phyloP scores from a whole-genome alignment of 2,888 invertebrate species.

The Malachius bipustulatus region DNA sequence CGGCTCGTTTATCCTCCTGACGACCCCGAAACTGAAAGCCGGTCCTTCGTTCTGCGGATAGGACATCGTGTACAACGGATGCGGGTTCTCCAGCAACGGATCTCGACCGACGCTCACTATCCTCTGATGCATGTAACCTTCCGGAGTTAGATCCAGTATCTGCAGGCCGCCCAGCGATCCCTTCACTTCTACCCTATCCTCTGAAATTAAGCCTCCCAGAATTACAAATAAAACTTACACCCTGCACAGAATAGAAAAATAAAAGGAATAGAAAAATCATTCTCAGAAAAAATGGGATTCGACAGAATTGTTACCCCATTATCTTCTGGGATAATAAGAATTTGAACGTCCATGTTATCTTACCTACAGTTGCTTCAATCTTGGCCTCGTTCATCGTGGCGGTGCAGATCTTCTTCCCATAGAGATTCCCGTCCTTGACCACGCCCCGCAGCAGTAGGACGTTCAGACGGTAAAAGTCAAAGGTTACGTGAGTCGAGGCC shows the following conservation, averaged over 20 bases:
- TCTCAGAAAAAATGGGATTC: no score
- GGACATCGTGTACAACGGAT: constrained; percentile 33
- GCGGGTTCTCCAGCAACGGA: constrained; percentile 44
- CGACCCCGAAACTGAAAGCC: constrained; percentile 45
- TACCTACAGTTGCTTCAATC: constrained; percentile 72
- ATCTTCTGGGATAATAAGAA: no score
- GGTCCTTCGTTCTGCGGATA: constrained; percentile 27
- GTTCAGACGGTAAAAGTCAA: constrained; percentile 87
- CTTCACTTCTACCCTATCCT: constrained; percentile 47
- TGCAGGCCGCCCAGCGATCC: constrained; percentile 90
- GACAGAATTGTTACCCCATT: no score
- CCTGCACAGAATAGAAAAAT: no score
- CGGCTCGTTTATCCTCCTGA: constrained; percentile 26
- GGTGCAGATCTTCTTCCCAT: constrained; percentile 84
- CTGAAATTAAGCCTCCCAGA: no score
- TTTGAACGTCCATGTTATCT: constrained; percentile 24
- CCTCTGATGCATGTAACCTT: constrained; percentile 70
- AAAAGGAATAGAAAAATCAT: no score
- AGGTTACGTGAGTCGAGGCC: constrained; percentile 71
- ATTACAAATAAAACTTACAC: no score
- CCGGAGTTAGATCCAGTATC: constrained; percentile 75
- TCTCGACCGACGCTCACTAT: constrained; percentile 77
- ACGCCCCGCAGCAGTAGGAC: constrained; percentile 74
- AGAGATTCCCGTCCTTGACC: constrained; percentile 54
- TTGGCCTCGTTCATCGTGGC: constrained; percentile 85